Conservation (phyloP, 2,113 vertebrate genomes). For the Carassius carassius region DNA sequence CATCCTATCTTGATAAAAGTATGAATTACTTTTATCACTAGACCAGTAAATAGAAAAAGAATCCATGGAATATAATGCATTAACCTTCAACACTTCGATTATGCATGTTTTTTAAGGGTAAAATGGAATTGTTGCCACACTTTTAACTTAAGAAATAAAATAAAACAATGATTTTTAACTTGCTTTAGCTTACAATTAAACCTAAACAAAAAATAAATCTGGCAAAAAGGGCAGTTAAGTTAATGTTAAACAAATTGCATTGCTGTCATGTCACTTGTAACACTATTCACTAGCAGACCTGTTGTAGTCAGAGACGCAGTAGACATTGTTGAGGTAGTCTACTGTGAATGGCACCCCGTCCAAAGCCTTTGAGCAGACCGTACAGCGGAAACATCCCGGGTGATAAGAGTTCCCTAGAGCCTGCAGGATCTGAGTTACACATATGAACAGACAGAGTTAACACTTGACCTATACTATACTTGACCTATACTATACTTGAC, state of each 20-base stretch:
- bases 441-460: constrained; percentile 23
- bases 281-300: constrained; percentile 69
- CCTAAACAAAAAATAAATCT: not conserved
- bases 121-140: not conserved
- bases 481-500: too few relatives aligned
- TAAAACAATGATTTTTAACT: not conserved
- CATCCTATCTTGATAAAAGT: not conserved
- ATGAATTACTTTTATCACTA: not conserved
- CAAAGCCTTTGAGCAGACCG: constrained; percentile 83
- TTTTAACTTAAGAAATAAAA: not conserved
- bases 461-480: too few relatives aligned
- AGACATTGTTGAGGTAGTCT: constrained; percentile 87
- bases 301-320: constrained; percentile 88
- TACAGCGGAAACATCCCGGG: constrained; percentile 85
- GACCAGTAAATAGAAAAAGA: not conserved
- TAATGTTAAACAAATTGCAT: not conserved
- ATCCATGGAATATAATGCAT: not conserved
- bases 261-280: not conserved
- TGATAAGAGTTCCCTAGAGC: constrained; percentile 87
- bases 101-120: not conserved
- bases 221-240: not conserved
- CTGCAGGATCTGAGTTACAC: constrained; percentile 80
- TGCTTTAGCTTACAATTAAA: not conserved
- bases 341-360: constrained; percentile 88
- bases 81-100: not conserved